Evolutionary conservation across 2,888 invertebrate species (phyloP).

Genomic region (Microplitis deprimator): DNA sequence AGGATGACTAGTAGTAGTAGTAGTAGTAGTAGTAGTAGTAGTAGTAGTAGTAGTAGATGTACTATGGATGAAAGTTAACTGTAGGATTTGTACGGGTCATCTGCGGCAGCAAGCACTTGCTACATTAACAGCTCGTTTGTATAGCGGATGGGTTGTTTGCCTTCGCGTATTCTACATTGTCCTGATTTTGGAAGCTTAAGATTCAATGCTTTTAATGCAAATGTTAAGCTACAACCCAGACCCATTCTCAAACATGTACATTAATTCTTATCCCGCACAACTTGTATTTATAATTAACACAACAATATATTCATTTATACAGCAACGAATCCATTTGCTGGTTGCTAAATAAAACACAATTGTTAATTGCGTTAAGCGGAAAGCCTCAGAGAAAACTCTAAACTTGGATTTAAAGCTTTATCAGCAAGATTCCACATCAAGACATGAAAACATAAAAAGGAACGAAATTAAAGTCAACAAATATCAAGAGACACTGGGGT

Average conservation of each 20-base stretch:
- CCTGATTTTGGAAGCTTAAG: conserved; percentile 31
- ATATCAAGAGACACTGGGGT: conserved; percentile 6
- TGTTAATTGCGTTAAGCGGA: neutral
- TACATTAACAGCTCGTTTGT: conserved; percentile 37
- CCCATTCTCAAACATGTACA: neutral
- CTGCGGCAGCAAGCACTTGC: conserved; percentile 27
- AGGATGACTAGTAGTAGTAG: neutral
- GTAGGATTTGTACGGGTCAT: conserved; percentile 36
- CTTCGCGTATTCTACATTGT: conserved; percentile 27
- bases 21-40: neutral
- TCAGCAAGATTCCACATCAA: neutral
- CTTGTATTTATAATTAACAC: neutral
- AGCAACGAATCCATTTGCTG: neutral
- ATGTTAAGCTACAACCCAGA: neutral
- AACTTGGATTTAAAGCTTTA: neutral
- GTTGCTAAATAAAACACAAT: neutral
- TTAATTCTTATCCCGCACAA: neutral
- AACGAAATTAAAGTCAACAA: neutral
- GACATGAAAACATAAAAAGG: too few species aligned
- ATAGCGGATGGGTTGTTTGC: conserved; percentile 32
- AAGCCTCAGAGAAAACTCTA: neutral
- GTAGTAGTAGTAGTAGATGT: neutral
- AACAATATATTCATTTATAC: neutral
- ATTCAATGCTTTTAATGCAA: conserved; percentile 31
- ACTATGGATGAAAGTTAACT: conserved; percentile 13